Evolutionary conservation across 2,888 invertebrate species (phyloP).

Genomic region (Lasioglossum morio): DNA sequence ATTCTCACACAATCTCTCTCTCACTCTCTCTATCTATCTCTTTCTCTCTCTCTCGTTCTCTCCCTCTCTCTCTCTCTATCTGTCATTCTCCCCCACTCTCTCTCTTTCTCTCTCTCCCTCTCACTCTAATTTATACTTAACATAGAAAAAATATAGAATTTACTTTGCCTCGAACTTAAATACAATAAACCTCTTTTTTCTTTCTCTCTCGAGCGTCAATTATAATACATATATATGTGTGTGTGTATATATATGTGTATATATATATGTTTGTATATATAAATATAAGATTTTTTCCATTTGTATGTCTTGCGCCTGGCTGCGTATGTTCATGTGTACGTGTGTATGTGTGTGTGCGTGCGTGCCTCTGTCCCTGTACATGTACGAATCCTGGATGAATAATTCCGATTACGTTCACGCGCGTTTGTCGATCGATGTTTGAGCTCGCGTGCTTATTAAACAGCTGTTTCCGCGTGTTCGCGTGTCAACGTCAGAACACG

Average conservation of each 20-base stretch:
- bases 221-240: conserved; percentile 67
- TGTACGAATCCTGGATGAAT: conserved; percentile 9
- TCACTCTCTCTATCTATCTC: conserved; percentile 63
- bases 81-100: conserved; percentile 11
- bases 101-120: conserved; percentile 48
- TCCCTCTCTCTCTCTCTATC: conserved; percentile 30
- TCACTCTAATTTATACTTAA: conserved; percentile 80
- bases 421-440: conserved; percentile 45
- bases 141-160: conserved; percentile 85
- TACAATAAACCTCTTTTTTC: conserved; percentile 80
- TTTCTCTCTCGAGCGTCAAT: conserved; percentile 71
- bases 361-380: neutral
- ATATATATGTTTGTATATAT: conserved; percentile 58
- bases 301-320: conserved; percentile 25
- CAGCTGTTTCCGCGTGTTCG: neutral
- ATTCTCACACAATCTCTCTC: conserved; percentile 60
- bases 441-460: neutral
- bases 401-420: conserved; percentile 23
- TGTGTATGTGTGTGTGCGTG: conserved; percentile 34
- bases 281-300: conserved; percentile 46
- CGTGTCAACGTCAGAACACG: neutral
- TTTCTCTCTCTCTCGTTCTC: conserved; percentile 60
- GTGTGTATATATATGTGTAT: conserved; percentile 53
- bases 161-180: conserved; percentile 83
- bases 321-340: conserved; percentile 7